Evolutionary conservation across 2,888 invertebrate species (phyloP).

Genomic region (Trachelus stipa): DNA sequence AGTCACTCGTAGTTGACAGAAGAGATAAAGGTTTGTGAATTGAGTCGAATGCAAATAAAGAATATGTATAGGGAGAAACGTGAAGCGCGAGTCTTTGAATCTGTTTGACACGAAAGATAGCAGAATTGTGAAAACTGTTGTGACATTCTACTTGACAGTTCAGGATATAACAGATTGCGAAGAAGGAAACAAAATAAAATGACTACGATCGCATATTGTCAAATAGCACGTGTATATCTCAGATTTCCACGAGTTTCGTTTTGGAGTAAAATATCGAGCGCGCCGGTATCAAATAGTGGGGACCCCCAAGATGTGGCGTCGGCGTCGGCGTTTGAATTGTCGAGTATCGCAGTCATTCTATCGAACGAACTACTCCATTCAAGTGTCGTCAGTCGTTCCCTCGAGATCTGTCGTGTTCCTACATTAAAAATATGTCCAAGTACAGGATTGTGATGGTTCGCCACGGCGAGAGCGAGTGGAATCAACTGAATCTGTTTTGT

Average conservation of each 20-base stretch:
- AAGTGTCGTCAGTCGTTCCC: neutral
- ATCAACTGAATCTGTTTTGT: constrained; percentile 73
- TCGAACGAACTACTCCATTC: constrained; percentile 19
- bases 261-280: neutral
- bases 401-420: constrained; percentile 15
- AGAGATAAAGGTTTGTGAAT: neutral
- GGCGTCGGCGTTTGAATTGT: neutral
- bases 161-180: neutral
- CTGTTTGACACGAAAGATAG: neutral
- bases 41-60: neutral
- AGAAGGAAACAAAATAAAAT: neutral
- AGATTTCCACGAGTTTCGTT: neutral
- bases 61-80: neutral
- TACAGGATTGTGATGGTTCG: constrained; percentile 74
- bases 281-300: neutral
- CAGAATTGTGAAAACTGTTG: neutral
- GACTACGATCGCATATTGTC: neutral
- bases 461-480: constrained; percentile 77
- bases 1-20: neutral
- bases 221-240: neutral
- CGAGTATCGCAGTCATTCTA: constrained; percentile 7
- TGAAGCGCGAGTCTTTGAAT: neutral
- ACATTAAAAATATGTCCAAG: constrained; percentile 60
- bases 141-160: neutral
- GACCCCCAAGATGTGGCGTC: neutral